A percentile compares a stretch with the other conserved stretches of the same genome.
Conservation (phyloP, 1,140 invertebrate species). For the Geopemphigus sp. region DNA sequence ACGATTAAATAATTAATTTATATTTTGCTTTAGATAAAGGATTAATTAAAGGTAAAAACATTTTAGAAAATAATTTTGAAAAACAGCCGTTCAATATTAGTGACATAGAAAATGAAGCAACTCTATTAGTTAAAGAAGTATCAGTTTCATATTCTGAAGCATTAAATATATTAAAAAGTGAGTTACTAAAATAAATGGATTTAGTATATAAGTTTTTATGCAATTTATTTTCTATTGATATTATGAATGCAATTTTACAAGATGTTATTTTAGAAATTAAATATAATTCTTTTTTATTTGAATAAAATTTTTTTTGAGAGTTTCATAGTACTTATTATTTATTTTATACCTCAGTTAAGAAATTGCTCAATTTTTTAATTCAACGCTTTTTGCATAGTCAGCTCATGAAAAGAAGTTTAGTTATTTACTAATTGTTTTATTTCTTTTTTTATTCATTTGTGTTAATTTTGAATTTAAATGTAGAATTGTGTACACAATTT, state of each 20-base stretch:
- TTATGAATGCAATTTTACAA: too few relatives aligned
- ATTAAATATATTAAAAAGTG: constrained; percentile 22
- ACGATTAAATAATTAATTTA: neutral
- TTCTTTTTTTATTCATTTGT: too few relatives aligned
- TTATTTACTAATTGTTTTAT: too few relatives aligned
- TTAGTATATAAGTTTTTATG: neutral
- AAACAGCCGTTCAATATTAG: neutral
- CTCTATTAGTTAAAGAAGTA: constrained; percentile 10
- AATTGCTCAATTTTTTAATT: too few relatives aligned
- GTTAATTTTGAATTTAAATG: too few relatives aligned
- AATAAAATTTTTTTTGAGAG: neutral
- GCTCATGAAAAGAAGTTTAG: too few relatives aligned
- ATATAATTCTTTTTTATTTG: neutral
- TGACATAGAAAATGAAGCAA: constrained; percentile 16
- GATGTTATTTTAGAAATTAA: neutral
- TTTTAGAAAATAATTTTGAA: neutral
- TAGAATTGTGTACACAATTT: too few relatives aligned
- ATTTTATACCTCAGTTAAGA: too few relatives aligned
- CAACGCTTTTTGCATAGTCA: too few relatives aligned
- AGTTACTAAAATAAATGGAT: neutral
- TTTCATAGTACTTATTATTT: too few relatives aligned
- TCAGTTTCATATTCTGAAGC: constrained; percentile 26
- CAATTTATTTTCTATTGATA: too few relatives aligned
- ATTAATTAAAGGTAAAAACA: neutral
- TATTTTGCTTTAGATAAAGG: neutral